These are phyloP conservation scores for Phycodurus eques DNA, from an alignment of 2,113 vertebrate species.

Conservation along the genomic window DNA sequence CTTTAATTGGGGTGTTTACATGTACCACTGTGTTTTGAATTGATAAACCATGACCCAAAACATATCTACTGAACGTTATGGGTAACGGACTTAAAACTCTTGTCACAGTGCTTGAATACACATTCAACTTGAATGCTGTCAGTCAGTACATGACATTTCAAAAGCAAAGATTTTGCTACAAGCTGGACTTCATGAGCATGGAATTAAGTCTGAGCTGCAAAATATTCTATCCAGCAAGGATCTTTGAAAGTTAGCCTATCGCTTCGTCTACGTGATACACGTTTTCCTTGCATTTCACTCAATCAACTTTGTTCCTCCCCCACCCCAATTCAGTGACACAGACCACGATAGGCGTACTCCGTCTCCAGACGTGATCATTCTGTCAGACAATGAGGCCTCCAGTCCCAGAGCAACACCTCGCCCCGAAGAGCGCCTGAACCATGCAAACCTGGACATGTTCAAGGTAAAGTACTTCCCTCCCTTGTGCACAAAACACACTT, in stretches of 20 bases:
- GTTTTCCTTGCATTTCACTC: neutral
- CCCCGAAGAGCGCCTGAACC: conserved; percentile 85
- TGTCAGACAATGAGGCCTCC: conserved; percentile 95
- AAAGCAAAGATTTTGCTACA: too few relatives aligned
- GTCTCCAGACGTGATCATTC: conserved; percentile 91
- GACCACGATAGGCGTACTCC: conserved; percentile 87
- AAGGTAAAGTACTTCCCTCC: conserved; percentile 75
- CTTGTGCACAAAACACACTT: neutral
- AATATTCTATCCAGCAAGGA: too few relatives aligned
- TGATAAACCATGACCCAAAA: too few relatives aligned
- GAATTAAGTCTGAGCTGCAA: too few relatives aligned
- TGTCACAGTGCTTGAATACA: too few relatives aligned
- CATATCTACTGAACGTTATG: too few relatives aligned
- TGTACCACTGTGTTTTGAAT: too few relatives aligned
- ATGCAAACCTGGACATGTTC: conserved; percentile 92
- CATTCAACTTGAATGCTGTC: too few relatives aligned
- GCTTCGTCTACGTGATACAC: neutral
- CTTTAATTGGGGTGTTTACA: neutral
- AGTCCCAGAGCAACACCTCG: conserved; percentile 88
- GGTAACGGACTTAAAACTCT: too few relatives aligned
- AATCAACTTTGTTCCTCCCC: neutral
- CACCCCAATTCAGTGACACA: conserved; percentile 69
- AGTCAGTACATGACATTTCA: too few relatives aligned
- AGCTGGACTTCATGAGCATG: too few relatives aligned
- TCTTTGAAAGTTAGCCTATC: too few relatives aligned